Evolutionary conservation across 1,140 invertebrate genomes (phyloP).

Genomic region (Tribolium castaneum): DNA sequence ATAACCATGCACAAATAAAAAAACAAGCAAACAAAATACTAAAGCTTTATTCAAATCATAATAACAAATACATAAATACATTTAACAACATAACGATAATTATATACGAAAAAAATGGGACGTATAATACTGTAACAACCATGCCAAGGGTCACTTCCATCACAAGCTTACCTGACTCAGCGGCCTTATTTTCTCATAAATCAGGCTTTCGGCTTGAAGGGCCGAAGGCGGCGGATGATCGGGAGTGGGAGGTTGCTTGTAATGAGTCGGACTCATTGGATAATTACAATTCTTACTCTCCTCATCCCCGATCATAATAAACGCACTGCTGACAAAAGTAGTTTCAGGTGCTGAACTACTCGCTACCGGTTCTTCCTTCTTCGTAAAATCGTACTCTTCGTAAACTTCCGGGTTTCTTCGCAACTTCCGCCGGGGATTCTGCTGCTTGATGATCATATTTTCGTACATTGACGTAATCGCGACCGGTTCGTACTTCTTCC

Average conservation of each 20-base stretch:
- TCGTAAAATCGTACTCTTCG: slow-evolving; percentile 71
- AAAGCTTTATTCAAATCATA: slow-evolving; percentile 49
- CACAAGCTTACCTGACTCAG: slow-evolving; percentile 81
- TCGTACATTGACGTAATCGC: slow-evolving; percentile 80
- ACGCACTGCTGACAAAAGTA: slow-evolving; percentile 70
- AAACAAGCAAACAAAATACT: slow-evolving; percentile 46
- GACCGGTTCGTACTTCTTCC: slow-evolving; percentile 70
- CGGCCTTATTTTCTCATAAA: slow-evolving; percentile 90
- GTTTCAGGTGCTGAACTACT: slow-evolving; percentile 62
- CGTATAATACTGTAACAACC: slow-evolving; percentile 22
- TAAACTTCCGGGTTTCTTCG: slow-evolving; percentile 71
- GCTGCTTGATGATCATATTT: slow-evolving; percentile 77
- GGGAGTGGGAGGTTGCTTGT: slow-evolving; percentile 91
- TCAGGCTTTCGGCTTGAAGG: slow-evolving; percentile 87
- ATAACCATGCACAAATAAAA: slow-evolving; percentile 18
- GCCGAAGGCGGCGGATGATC: slow-evolving; percentile 95
- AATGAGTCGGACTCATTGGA: slow-evolving; percentile 85
- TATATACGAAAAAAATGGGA: slow-evolving; percentile 2
- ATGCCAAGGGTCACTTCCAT: slow-evolving; percentile 31
- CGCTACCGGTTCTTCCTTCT: slow-evolving; percentile 59
- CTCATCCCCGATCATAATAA: slow-evolving; percentile 64
- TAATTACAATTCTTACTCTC: slow-evolving; percentile 62
- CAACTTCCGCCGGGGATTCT: slow-evolving; percentile 78
- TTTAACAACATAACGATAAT: slow-evolving; percentile 46
- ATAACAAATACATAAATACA: slow-evolving; percentile 41